A percentile compares a stretch with the other conserved stretches of the same genome.
Evolutionary conservation across 2,797 vertebrate species (phyloP).

Genomic region (Phataginus tetradactyla): DNA sequence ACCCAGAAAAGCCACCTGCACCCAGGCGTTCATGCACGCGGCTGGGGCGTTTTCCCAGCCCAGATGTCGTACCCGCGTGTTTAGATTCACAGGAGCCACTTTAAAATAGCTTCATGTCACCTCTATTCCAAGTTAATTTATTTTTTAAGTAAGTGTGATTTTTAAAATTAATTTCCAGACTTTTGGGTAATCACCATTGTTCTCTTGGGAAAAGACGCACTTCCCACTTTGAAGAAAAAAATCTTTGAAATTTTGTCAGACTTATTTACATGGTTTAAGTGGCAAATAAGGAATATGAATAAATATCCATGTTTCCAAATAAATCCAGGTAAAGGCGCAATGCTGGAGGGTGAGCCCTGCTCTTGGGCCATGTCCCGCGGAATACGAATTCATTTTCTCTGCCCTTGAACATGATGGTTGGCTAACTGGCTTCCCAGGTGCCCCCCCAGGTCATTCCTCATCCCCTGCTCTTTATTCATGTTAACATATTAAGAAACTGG

Average conservation of each 20-base stretch:
- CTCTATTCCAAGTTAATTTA: fast-evolving
- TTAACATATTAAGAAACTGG: background rate
- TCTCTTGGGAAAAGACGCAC: background rate
- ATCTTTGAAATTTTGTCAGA: background rate
- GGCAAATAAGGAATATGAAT: too few relatives aligned
- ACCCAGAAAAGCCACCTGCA: background rate
- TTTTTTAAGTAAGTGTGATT: too few relatives aligned
- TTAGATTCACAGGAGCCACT: fast-evolving
- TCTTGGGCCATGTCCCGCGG: background rate
- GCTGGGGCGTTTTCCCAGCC: too few relatives aligned
- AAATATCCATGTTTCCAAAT: fast-evolving
- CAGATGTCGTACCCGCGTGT: fast-evolving
- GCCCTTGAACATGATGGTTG: too few relatives aligned
- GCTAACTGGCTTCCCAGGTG: too few relatives aligned
- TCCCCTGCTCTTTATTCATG: background rate
- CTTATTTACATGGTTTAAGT: background rate
- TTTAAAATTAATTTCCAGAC: too few relatives aligned
- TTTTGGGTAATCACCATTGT: background rate
- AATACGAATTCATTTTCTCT: background rate
- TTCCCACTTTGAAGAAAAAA: background rate
- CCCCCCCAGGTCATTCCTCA: background rate
- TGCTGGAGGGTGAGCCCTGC: too few relatives aligned
- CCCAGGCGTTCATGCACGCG: fast-evolving
- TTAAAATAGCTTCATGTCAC: fast-evolving
- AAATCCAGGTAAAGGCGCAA: background rate